These are phyloP conservation scores for Chloroceryle amazona DNA, from an alignment of 2,797 vertebrate species.

Conservation along the genomic window DNA sequence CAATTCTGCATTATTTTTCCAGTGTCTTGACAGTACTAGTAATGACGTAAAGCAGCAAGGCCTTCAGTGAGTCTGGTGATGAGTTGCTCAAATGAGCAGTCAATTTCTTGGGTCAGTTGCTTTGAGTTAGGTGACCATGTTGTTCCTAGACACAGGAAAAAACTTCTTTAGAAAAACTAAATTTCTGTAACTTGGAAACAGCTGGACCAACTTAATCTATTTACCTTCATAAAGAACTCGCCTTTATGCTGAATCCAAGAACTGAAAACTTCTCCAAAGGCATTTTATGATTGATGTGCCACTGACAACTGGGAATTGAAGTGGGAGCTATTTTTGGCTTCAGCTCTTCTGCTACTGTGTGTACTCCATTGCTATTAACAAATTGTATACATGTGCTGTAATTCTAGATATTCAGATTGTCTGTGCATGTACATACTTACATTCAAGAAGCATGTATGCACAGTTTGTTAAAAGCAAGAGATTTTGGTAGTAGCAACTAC, in stretches of 20 bases:
- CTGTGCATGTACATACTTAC: neutral
- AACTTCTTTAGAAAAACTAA: neutral
- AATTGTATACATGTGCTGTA: neutral
- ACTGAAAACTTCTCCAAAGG: constrained; percentile 7
- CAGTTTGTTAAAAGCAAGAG: constrained; percentile 41
- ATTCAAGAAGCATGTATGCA: constrained; percentile 14
- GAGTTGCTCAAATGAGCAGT: neutral
- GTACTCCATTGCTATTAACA: neutral
- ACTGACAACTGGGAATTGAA: constrained; percentile 44
- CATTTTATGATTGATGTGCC: constrained; percentile 8
- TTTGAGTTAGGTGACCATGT: constrained; percentile 1
- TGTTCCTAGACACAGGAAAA: neutral
- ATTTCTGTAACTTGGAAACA: neutral
- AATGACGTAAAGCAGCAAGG: constrained; percentile 19
- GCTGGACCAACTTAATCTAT: neutral
- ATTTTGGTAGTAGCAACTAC: neutral
- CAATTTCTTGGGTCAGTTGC: constrained; percentile 2
- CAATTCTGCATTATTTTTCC: constrained; percentile 39
- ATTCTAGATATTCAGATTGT: neutral
- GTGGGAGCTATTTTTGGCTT: neutral
- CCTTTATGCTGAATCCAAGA: constrained; percentile 5
- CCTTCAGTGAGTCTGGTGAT: constrained; percentile 20
- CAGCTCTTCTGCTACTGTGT: neutral
- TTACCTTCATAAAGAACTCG: neutral
- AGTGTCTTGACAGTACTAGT: constrained; percentile 2